Evolutionary conservation across 2,113 vertebrate species (phyloP).

Genomic region (Pristiophorus japonicus): DNA sequence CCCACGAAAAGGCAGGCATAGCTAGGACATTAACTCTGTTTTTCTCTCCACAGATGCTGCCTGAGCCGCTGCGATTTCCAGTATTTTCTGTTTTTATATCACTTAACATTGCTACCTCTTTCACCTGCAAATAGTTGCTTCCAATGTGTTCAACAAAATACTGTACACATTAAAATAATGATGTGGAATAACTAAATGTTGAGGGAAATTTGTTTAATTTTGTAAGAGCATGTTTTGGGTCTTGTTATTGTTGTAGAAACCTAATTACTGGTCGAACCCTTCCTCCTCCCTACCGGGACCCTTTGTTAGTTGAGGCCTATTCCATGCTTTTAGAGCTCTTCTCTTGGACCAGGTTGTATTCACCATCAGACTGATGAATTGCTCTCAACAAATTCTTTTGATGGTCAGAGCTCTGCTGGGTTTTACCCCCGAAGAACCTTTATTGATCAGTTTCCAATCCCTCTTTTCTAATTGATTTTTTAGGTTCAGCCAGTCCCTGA

Average conservation of each 20-base stretch:
- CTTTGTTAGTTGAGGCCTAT: not conserved
- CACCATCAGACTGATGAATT: not conserved
- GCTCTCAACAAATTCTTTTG: not conserved
- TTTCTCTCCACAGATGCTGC: no score
- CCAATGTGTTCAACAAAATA: not conserved
- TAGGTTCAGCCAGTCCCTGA: not conserved
- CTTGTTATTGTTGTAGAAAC: not conserved
- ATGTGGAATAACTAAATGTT: not conserved
- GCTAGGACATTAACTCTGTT: no score
- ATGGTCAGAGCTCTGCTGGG: not conserved
- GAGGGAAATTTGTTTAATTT: not conserved
- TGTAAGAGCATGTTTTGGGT: not conserved
- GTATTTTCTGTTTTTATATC: no score
- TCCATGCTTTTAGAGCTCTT: not conserved
- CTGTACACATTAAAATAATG: not conserved
- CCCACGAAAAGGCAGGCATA: no score
- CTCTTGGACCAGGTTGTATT: not conserved
- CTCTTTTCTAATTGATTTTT: not conserved
- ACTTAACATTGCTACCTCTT: not conserved
- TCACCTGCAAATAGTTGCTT: no score
- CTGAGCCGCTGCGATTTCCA: no score
- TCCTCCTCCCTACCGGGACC: not conserved
- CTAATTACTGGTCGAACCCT: not conserved
- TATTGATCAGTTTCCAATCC: no score
- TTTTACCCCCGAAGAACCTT: no score